phyloP scores from a whole-genome alignment of 2,113 vertebrate genomes.

The Haplochromis vanheusdeni region DNA sequence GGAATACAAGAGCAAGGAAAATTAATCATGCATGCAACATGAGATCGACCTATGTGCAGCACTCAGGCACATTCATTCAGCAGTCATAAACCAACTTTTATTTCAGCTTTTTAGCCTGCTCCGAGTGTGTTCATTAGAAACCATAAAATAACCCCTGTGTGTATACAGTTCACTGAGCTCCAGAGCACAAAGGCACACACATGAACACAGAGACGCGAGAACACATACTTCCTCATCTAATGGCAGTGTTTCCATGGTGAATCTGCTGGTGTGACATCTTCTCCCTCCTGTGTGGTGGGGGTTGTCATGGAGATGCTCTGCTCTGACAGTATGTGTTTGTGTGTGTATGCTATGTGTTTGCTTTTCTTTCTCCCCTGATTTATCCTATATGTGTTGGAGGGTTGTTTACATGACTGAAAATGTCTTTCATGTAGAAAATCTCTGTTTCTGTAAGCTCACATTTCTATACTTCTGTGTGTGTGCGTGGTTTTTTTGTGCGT shows the following conservation, averaged over 20 bases:
- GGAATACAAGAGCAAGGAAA: neutral
- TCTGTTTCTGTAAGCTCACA: neutral
- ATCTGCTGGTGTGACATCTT: slow-evolving; percentile 64
- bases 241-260: slow-evolving; percentile 70
- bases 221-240: slow-evolving; percentile 57
- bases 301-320: slow-evolving; percentile 58
- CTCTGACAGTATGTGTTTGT: slow-evolving; percentile 55
- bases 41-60: neutral
- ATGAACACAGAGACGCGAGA: slow-evolving; percentile 16
- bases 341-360: neutral
- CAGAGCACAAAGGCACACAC: slow-evolving; percentile 23
- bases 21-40: neutral
- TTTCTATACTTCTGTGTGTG: neutral
- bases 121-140: neutral
- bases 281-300: slow-evolving; percentile 58
- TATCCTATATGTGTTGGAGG: neutral
- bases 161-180: neutral
- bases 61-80: neutral
- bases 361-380: slow-evolving; percentile 4
- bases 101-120: neutral
- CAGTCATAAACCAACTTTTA: neutral
- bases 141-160: neutral
- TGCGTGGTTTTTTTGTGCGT: neutral
- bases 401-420: neutral
- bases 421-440: neutral